Percentiles rank a stretch among this genome's conserved stretches.
phyloP scores from a whole-genome alignment of 2,797 vertebrate genomes.

The Microcaecilia unicolor region DNA sequence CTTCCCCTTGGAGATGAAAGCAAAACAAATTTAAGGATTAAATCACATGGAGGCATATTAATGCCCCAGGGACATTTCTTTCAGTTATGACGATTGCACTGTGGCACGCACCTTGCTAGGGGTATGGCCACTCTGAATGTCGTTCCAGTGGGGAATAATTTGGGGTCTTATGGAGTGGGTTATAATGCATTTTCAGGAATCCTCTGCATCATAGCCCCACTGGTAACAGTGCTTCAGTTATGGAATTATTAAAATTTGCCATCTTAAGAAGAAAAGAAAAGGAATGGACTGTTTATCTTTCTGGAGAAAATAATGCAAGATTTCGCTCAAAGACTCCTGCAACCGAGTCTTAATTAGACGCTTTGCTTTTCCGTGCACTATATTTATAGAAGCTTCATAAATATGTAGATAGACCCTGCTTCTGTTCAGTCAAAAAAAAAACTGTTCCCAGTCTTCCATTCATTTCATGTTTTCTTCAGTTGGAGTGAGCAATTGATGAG shows the following conservation, averaged over 20 bases:
- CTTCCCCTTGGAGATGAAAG: constrained; percentile 55
- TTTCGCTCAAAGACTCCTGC: too few species aligned
- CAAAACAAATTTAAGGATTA: constrained; percentile 63
- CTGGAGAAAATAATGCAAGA: background rate
- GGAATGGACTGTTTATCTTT: background rate
- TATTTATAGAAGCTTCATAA: background rate
- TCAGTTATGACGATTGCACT: constrained; percentile 50
- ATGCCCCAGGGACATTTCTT: constrained; percentile 48
- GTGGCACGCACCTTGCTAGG: constrained; percentile 27
- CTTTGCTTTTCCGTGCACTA: background rate
- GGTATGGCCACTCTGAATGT: constrained; percentile 41
- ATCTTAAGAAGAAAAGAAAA: background rate
- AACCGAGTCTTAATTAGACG: background rate
- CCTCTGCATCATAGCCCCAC: constrained; percentile 37
- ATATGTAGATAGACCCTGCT: background rate
- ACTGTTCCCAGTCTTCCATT: too few species aligned
- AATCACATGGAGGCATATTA: constrained; percentile 57
- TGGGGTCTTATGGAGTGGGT: constrained; percentile 48
- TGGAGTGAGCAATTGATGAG: too few species aligned
- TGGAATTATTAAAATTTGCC: constrained; percentile 1
- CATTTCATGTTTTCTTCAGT: too few species aligned
- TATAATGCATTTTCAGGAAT: constrained; percentile 37
- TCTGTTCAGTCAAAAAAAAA: background rate
- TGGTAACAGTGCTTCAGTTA: constrained; percentile 13
- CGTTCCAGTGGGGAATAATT: constrained; percentile 51